These are phyloP conservation scores for Sturnus vulgaris DNA, from an alignment of 2,113 vertebrate genomes.

Conservation along the genomic window DNA sequence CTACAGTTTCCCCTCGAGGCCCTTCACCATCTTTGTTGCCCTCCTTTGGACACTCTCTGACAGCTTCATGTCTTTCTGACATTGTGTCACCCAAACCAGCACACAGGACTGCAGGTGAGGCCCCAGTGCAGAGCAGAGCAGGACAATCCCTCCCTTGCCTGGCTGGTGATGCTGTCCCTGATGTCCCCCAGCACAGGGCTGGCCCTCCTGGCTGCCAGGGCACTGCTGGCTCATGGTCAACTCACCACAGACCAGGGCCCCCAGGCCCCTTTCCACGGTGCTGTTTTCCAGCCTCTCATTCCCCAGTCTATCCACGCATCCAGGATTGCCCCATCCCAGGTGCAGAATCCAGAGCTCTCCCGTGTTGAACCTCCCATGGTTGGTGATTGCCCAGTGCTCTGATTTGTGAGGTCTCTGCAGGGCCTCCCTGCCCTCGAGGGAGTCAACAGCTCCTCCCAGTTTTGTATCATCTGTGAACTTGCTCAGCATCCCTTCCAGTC, in stretches of 20 bases:
- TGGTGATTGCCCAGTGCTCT: background rate
- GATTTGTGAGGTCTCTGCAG: background rate
- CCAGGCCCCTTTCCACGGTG: background rate
- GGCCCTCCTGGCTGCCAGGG: background rate
- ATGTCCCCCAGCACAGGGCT: background rate
- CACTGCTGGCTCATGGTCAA: background rate
- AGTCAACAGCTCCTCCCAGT: background rate
- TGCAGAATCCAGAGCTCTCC: background rate
- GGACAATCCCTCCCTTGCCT: background rate
- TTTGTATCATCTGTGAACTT: background rate
- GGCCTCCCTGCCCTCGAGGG: fast-evolving
- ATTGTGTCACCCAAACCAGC: too few species aligned
- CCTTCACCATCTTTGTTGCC: background rate
- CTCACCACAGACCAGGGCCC: background rate
- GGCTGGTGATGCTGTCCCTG: fast-evolving
- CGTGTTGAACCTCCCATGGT: fast-evolving
- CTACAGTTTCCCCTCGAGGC: fast-evolving
- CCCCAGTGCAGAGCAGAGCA: background rate
- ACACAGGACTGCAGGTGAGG: fast-evolving
- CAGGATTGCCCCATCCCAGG: background rate
- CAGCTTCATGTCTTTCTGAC: background rate
- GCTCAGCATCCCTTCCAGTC: background rate
- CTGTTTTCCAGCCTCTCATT: background rate
- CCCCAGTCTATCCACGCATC: fast-evolving
- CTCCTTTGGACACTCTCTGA: background rate